Evolutionary conservation across 2,888 invertebrate genomes (phyloP).

Genomic region (Calameuta idolon): DNA sequence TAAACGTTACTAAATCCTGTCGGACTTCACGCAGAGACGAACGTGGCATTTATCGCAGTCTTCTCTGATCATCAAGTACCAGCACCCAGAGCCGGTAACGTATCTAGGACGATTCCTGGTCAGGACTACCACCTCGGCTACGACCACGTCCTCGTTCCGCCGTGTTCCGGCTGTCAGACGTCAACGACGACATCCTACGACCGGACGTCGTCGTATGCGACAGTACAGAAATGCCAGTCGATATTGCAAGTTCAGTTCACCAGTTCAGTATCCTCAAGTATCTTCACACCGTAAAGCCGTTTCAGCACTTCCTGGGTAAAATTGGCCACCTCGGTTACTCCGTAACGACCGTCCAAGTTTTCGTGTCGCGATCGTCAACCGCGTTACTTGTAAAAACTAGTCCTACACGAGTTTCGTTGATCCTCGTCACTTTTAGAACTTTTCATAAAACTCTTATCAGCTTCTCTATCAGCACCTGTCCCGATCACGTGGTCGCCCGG

Average conservation of each 20-base stretch:
- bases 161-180: not conserved
- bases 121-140: not conserved
- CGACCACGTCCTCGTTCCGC: not conserved
- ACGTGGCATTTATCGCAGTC: not conserved
- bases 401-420: not conserved
- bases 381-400: not conserved
- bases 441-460: not conserved
- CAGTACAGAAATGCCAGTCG: not conserved
- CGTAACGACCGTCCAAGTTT: slow-evolving; percentile 9
- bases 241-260: not conserved
- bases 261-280: not conserved
- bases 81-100: not conserved
- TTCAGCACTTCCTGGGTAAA: not conserved
- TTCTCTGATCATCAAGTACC: not conserved
- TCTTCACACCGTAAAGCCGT: not conserved
- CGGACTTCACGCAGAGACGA: slow-evolving; percentile 1
- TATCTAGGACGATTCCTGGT: not conserved
- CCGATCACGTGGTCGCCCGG: slow-evolving; percentile 9
- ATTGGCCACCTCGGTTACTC: not conserved
- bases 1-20: not conserved
- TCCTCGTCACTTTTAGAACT: not conserved
- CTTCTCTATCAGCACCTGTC: not conserved
- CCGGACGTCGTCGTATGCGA: not conserved
- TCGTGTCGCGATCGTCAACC: not conserved
- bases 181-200: not conserved